Evolutionary conservation across 2,797 vertebrate species (phyloP).

Genomic region (Acrossocheilus wenchowensis): DNA sequence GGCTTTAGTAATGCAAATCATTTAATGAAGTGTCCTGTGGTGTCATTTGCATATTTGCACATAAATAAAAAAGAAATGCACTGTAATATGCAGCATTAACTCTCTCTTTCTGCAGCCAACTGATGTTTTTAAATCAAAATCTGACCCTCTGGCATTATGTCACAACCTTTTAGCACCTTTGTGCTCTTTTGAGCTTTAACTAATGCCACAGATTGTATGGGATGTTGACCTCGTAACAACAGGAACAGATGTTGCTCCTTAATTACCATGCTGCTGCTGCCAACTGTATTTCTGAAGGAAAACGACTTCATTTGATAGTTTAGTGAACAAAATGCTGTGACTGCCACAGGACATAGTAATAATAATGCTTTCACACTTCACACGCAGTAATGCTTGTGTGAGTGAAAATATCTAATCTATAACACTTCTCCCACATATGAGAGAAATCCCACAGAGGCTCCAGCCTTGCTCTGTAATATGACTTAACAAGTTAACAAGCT

Average conservation of each 20-base stretch:
- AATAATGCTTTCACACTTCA: slow-evolving; percentile 13
- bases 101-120: background rate
- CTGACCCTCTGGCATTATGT: slow-evolving; percentile 15
- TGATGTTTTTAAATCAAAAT: slow-evolving; percentile 11
- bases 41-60: background rate
- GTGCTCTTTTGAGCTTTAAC: slow-evolving; percentile 36
- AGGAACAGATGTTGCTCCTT: slow-evolving; percentile 48
- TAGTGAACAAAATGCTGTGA: slow-evolving; percentile 8
- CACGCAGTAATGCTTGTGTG: background rate
- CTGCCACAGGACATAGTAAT: background rate
- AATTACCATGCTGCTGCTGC: slow-evolving; percentile 46
- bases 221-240: slow-evolving; percentile 28
- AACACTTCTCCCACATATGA: too few species aligned
- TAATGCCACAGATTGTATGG: slow-evolving; percentile 11
- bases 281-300: slow-evolving; percentile 34
- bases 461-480: too few species aligned
- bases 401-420: background rate
- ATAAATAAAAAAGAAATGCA: background rate
- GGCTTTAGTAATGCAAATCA: background rate
- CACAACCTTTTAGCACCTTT: slow-evolving; percentile 40
- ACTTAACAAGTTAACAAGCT: slow-evolving; percentile 44
- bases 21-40: background rate
- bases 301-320: slow-evolving; percentile 6
- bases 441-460: too few species aligned
- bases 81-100: background rate